Evolutionary conservation across 2,113 vertebrate genomes (phyloP), one percentile per base, ranked within the genome.

Genomic region (Amblyopsis rosae): DNA sequence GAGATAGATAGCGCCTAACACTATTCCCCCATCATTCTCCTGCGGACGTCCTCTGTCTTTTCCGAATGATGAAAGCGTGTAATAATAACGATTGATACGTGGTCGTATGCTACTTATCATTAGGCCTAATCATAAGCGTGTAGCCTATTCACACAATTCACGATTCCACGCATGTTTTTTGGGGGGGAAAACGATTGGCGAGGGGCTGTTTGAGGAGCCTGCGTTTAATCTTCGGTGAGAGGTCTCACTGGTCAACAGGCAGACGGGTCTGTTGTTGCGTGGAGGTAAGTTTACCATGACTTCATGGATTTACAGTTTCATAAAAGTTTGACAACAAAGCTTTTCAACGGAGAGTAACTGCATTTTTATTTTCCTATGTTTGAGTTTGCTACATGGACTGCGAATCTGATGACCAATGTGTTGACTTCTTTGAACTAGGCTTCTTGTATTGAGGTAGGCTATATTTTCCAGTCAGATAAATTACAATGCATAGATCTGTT

Each of bases 11-110:
- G 82, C 62, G 70, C 77, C 41, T 64, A 71, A 73, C 55, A 60
- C 73, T 82, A 67, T 76, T 70, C 78, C 74, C 48, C 66, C 77
- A 75, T 56, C 84, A 73, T 82, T 81, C 76, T 73, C 77, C 69
- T 68, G 66, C 49, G 59, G 26, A 68, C 64, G 59, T 47, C 12
- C 62, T 75, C 65, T 74, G 45, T 76, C 69, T 65, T 80, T 66
- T 62, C 66, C 76, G 76, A 79, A 86, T 87, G 86, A 92, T 91
- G 87, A 87, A 84, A 89, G 72, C 65, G 57, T 74, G 85, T 77
- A 65, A 73, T 75, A 81, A 72, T 62, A 55, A 51, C 59, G 79
- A 59, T 69, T 45, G 13, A 48, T 10, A 32, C 56, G 19, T 32
- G 54, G 16, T 76, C 65, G 15, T 63, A 63, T 71, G 67, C 62